Conservation (phyloP, 1,140 invertebrate species). For the Leptopilina clavipes region DNA sequence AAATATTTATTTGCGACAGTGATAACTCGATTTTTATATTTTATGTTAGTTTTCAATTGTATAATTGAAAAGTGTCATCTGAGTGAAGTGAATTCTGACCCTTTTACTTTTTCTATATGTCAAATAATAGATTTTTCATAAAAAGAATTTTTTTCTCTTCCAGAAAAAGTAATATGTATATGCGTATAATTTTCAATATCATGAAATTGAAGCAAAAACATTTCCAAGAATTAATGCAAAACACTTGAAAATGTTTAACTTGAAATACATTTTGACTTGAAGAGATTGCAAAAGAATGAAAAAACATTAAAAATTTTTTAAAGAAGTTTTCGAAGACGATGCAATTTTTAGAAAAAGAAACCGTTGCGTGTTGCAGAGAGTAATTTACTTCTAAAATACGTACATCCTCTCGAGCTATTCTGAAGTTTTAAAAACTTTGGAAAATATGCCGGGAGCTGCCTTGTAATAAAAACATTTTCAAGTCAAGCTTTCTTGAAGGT, state of each 20-base stretch:
- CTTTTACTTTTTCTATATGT: too few relatives aligned
- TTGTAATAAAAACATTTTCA: neutral
- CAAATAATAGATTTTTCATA: too few relatives aligned
- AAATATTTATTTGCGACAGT: too few relatives aligned
- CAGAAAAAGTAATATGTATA: too few relatives aligned
- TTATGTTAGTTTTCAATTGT: too few relatives aligned
- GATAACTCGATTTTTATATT: too few relatives aligned
- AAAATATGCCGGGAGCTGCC: neutral
- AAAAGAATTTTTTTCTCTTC: too few relatives aligned
- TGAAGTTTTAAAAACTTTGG: neutral
- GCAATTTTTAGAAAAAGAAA: slow-evolving; percentile 7
- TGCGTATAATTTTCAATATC: too few relatives aligned
- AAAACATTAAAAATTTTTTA: neutral
- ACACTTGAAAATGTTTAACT: neutral
- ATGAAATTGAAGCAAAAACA: too few relatives aligned
- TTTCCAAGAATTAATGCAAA: too few relatives aligned
- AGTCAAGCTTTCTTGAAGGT: neutral
- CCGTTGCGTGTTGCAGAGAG: slow-evolving; percentile 2
- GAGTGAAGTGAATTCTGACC: too few relatives aligned
- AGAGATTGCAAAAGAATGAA: neutral
- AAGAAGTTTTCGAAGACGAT: neutral
- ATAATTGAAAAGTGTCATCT: too few relatives aligned
- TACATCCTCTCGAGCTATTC: neutral
- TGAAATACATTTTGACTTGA: neutral
- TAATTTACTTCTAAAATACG: neutral